phyloP scores from a whole-genome alignment of 2,797 vertebrate genomes.

The Oceanodroma leucorhoa region DNA sequence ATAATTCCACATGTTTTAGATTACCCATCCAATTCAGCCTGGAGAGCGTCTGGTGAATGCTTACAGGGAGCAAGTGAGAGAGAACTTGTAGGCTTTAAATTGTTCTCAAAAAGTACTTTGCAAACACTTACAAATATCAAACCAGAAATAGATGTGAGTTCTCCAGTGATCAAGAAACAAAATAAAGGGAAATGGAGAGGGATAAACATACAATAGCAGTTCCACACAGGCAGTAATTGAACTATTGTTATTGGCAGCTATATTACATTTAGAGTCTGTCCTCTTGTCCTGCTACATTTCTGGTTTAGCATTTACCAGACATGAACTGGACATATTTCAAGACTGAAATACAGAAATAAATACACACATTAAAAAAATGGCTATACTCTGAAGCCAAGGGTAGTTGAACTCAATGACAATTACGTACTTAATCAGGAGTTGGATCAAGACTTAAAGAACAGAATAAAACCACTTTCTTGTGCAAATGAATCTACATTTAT shows the following conservation, averaged over 20 bases:
- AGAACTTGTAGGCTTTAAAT: not conserved
- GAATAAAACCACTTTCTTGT: not conserved
- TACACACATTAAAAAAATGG: not conserved
- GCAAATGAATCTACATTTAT: not conserved
- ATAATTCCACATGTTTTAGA: not conserved
- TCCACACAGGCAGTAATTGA: not conserved
- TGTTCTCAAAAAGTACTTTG: not conserved
- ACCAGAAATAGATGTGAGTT: not conserved
- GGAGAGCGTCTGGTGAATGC: not conserved
- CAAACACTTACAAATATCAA: not conserved
- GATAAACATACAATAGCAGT: not conserved
- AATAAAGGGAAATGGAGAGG: not conserved
- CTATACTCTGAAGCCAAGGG: not conserved
- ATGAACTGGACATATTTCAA: not conserved
- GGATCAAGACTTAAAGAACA: not conserved
- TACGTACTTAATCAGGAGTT: not conserved
- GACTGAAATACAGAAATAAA: slow-evolving; percentile 3
- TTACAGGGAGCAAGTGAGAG: not conserved
- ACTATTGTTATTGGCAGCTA: not conserved
- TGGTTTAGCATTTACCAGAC: slow-evolving; percentile 8
- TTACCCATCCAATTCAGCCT: not conserved
- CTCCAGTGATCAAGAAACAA: not conserved
- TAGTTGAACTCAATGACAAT: not conserved
- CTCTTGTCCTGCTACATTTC: not conserved
- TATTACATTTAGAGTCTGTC: not conserved